phyloP scores from a whole-genome alignment of 2,888 invertebrate genomes.

The Troglohyphantes excavatus region DNA sequence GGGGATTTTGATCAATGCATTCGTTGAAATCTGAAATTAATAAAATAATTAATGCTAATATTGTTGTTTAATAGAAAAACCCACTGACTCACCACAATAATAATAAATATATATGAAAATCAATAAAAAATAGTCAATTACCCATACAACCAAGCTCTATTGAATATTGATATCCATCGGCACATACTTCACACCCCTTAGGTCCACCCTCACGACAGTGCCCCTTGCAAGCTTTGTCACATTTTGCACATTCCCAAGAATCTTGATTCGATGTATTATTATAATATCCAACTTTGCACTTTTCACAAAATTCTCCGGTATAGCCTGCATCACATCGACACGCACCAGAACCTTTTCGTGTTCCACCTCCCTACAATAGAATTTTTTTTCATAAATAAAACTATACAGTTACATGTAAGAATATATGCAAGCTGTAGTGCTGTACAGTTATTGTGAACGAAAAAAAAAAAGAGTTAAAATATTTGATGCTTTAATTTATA shows the following conservation, averaged over 20 bases:
- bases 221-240: constrained; percentile 90
- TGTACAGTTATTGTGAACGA: too few species aligned
- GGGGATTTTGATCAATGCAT: constrained; percentile 86
- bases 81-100: too few species aligned
- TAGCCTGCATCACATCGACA: constrained; percentile 94
- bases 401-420: too few species aligned
- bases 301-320: constrained; percentile 88
- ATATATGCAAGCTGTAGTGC: too few species aligned
- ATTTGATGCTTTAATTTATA: too few species aligned
- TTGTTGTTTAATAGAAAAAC: not conserved
- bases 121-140: constrained; percentile 62
- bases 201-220: constrained; percentile 89
- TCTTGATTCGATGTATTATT: constrained; percentile 81
- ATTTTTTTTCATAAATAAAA: too few species aligned
- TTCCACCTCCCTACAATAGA: constrained; percentile 89
- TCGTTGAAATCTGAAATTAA: constrained; percentile 89
- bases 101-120: not conserved
- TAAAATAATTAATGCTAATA: not conserved
- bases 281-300: constrained; percentile 90
- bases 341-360: constrained; percentile 94
- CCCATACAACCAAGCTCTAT: constrained; percentile 88
- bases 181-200: constrained; percentile 86
- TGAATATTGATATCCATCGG: constrained; percentile 89
- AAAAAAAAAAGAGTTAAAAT: too few species aligned
- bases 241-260: constrained; percentile 83